phyloP scores from a whole-genome alignment of 2,888 invertebrate genomes.

The Xestia ashworthii region DNA sequence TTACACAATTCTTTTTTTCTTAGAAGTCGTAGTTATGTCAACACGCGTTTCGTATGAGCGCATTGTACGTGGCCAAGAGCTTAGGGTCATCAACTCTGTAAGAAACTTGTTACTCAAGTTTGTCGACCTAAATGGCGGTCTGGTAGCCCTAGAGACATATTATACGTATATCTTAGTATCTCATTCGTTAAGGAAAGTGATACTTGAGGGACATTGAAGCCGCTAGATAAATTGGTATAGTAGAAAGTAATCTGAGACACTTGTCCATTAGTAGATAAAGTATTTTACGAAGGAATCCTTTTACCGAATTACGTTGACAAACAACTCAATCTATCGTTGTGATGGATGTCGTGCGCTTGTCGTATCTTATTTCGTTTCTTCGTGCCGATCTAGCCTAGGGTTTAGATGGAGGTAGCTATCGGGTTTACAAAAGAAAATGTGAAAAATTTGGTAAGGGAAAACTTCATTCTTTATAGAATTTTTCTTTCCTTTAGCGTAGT shows the following conservation, averaged over 20 bases:
- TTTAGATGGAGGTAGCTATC: background rate
- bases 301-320: constrained; percentile 53
- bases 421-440: background rate
- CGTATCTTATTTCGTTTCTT: constrained; percentile 43
- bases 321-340: constrained; percentile 28
- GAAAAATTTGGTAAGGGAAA: background rate
- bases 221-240: constrained; percentile 49
- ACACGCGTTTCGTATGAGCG: background rate
- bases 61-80: background rate
- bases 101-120: constrained; percentile 58
- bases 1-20: too few relatives aligned
- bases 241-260: constrained; percentile 49
- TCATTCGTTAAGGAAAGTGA: constrained; percentile 51
- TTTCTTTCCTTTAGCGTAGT: background rate
- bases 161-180: constrained; percentile 42
- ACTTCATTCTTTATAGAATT: background rate
- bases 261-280: constrained; percentile 53
- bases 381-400: constrained; percentile 5
- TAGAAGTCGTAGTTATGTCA: background rate
- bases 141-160: constrained; percentile 50
- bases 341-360: constrained; percentile 41
- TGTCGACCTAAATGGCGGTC: constrained; percentile 48
- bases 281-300: constrained; percentile 52
- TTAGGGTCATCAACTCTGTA: constrained; percentile 53
- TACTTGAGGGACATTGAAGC: constrained; percentile 38